Percentiles rank a stretch among this genome's conserved stretches.
Conservation (phyloP, 2,113 vertebrate genomes). For the Pterocles orientalis region DNA sequence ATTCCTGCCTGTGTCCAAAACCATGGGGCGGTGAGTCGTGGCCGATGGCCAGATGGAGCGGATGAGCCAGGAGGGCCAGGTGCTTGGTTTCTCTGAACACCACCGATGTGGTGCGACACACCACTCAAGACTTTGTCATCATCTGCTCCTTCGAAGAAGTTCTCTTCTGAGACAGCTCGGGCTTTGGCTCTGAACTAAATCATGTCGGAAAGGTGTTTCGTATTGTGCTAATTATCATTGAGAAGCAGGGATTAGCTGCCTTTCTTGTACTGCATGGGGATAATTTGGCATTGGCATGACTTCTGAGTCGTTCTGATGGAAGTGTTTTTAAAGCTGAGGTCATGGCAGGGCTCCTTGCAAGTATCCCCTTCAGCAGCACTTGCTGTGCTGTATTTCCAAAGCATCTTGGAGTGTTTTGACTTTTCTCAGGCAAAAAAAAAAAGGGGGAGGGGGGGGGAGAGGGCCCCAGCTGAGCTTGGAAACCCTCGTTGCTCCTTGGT, state of each 20-base stretch:
- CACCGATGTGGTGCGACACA: not conserved
- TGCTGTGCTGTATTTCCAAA: not conserved
- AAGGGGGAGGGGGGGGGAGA: not conserved
- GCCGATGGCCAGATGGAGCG: not conserved
- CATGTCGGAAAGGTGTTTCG: constrained; percentile 38
- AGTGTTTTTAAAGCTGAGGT: constrained; percentile 52
- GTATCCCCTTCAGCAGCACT: constrained; percentile 46
- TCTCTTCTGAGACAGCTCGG: not conserved
- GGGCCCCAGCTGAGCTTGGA: constrained; percentile 55
- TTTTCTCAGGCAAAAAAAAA: constrained; percentile 38
- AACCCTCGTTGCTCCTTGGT: constrained; percentile 20
- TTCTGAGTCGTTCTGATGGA: constrained; percentile 20
- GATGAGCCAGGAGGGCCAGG: constrained; percentile 1
- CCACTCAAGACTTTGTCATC: not conserved
- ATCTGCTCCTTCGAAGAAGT: not conserved
- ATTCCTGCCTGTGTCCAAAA: not conserved
- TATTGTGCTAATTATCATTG: constrained; percentile 35
- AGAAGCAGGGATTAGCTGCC: constrained; percentile 8
- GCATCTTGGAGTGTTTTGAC: constrained; percentile 25
- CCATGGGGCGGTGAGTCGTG: not conserved
- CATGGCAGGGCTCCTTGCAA: constrained; percentile 48
- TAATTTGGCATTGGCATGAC: constrained; percentile 40
- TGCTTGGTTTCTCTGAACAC: not conserved
- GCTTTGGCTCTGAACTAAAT: not conserved
- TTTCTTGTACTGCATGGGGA: constrained; percentile 15